These are phyloP conservation scores for Subacronicta megacephala DNA, from an alignment of 2,888 invertebrate genomes.

Conservation along the genomic window DNA sequence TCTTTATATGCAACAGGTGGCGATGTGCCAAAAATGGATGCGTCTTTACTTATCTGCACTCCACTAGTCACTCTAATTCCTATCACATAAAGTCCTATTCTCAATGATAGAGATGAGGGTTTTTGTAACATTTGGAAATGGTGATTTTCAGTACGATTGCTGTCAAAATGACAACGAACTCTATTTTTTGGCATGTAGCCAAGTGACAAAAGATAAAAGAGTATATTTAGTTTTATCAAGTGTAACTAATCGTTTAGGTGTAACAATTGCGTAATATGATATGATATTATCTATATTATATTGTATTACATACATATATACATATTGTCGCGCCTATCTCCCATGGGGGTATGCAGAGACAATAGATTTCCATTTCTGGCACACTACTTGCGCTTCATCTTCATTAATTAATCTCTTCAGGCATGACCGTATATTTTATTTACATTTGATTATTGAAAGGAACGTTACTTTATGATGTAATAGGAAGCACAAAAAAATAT, in stretches of 20 bases:
- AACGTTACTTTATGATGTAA: no score
- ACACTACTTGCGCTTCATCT: no score
- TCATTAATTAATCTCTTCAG: no score
- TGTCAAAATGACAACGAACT: constrained; percentile 66
- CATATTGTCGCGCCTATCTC: no score
- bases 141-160: constrained; percentile 32
- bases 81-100: constrained; percentile 12
- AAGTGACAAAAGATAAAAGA: constrained; percentile 45
- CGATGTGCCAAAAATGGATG: constrained; percentile 55
- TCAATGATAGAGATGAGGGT: neutral
- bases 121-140: constrained; percentile 4
- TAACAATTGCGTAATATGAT: constrained; percentile 15
- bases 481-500: no score
- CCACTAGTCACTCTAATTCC: constrained; percentile 8
- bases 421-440: no score
- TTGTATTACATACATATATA: no score
- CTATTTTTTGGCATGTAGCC: constrained; percentile 59
- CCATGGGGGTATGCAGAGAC: no score
- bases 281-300: no score
- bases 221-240: constrained; percentile 41
- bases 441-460: no score
- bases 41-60: constrained; percentile 8
- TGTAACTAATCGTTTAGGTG: constrained; percentile 20
- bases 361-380: no score
- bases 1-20: constrained; percentile 50